phyloP scores from a whole-genome alignment of 1,140 invertebrate species.

The Trachymyrmex septentrionalis region DNA sequence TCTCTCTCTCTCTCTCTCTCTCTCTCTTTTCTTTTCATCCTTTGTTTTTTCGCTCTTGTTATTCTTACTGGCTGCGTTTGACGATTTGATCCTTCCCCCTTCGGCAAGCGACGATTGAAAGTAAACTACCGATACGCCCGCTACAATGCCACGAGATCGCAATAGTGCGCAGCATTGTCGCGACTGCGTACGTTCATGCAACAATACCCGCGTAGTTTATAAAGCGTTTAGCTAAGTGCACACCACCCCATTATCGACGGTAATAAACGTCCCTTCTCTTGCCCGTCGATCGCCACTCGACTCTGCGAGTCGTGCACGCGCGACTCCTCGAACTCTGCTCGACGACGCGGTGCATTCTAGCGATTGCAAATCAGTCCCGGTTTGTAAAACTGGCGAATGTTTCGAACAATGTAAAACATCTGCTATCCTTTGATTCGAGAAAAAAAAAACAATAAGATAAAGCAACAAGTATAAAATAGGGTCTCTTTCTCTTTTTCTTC shows the following conservation, averaged over 20 bases:
- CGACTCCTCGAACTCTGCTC: conserved; percentile 25
- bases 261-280: conserved; percentile 69
- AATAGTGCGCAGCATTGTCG: conserved; percentile 48
- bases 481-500: background rate
- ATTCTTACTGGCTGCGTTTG: conserved; percentile 37
- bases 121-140: conserved; percentile 40
- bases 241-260: conserved; percentile 76
- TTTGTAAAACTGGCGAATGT: background rate
- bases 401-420: background rate
- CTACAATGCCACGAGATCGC: conserved; percentile 20
- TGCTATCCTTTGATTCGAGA: background rate
- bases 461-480: background rate
- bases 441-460: background rate
- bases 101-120: conserved; percentile 40
- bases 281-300: conserved; percentile 44
- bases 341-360: background rate
- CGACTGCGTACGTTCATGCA: conserved; percentile 11
- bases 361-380: conserved; percentile 39
- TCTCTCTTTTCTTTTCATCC: background rate
- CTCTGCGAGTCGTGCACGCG: conserved; percentile 7
- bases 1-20: background rate
- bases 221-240: conserved; percentile 77
- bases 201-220: conserved; percentile 52
- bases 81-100: conserved; percentile 18
- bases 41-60: conserved; percentile 53